Conservation (phyloP, 1,140 invertebrate genomes). For the Hetaerina americana region DNA sequence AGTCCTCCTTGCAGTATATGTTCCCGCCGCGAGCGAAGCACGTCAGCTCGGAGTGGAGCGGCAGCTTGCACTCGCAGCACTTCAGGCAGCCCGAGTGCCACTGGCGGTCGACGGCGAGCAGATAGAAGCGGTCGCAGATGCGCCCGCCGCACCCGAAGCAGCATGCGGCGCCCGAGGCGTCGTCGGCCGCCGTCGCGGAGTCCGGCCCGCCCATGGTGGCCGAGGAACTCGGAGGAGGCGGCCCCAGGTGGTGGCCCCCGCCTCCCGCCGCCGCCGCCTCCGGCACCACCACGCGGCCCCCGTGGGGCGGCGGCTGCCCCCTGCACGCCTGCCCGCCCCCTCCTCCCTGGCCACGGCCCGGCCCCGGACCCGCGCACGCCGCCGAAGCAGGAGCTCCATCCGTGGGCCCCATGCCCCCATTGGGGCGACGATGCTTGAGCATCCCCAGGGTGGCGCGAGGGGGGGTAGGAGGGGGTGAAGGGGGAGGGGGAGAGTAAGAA, state of each 20-base stretch:
- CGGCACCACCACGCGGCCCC: not conserved
- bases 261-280: not conserved
- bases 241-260: not conserved
- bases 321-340: too few relatives aligned
- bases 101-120: slow-evolving; percentile 72
- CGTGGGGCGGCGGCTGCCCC: not conserved
- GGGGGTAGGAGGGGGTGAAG: not conserved
- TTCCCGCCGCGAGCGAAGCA: slow-evolving; percentile 42
- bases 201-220: slow-evolving; percentile 8
- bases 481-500: not conserved
- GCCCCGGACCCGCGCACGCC: too few relatives aligned
- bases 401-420: too few relatives aligned
- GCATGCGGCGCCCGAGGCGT: slow-evolving; percentile 20
- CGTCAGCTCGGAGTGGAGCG: slow-evolving; percentile 44
- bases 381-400: too few relatives aligned
- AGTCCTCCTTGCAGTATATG: slow-evolving; percentile 48
- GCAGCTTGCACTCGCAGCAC: slow-evolving; percentile 73
- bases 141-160: slow-evolving; percentile 43
- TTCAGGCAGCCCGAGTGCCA: slow-evolving; percentile 80
- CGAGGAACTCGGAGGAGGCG: not conserved
- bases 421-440: too few relatives aligned
- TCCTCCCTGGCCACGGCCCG: too few relatives aligned
- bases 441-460: too few relatives aligned
- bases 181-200: slow-evolving; percentile 11
- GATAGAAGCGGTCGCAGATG: slow-evolving; percentile 58